Evolutionary conservation across 1,140 invertebrate species (phyloP).

Genomic region (Trinorchestia longiramus): DNA sequence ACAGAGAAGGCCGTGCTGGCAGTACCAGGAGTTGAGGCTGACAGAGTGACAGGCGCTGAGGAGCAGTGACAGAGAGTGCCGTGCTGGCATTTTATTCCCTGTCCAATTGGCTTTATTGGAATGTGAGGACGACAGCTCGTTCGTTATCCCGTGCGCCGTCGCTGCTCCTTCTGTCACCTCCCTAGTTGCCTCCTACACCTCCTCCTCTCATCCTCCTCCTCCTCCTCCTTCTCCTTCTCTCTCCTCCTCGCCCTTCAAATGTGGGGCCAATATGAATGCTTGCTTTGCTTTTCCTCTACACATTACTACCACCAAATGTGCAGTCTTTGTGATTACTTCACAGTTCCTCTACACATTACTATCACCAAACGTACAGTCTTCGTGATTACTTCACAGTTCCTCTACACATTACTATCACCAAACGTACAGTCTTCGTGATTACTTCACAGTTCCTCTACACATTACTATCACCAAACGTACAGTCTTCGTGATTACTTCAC

Average conservation of each 20-base stretch:
- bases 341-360: too few species aligned
- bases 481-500: too few species aligned
- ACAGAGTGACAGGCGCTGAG: slow-evolving; percentile 21
- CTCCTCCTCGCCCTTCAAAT: background rate
- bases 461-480: too few species aligned
- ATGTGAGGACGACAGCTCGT: slow-evolving; percentile 53
- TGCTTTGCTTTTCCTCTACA: background rate
- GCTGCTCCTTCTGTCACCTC: background rate
- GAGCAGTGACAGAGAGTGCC: slow-evolving; percentile 42
- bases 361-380: too few species aligned
- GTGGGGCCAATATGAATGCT: too few species aligned
- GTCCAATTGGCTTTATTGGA: slow-evolving; percentile 55
- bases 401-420: too few species aligned
- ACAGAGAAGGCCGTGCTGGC: background rate
- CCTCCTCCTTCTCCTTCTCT: background rate
- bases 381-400: too few species aligned
- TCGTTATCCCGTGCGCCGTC: slow-evolving; percentile 24
- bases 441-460: too few species aligned
- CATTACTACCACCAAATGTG: background rate
- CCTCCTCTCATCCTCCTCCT: background rate
- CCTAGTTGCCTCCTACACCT: background rate
- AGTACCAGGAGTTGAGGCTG: background rate
- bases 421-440: too few species aligned
- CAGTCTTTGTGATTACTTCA: background rate
- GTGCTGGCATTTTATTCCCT: slow-evolving; percentile 48